Conservation (phyloP, 2,888 invertebrate genomes). For the Drosophila putrida region DNA sequence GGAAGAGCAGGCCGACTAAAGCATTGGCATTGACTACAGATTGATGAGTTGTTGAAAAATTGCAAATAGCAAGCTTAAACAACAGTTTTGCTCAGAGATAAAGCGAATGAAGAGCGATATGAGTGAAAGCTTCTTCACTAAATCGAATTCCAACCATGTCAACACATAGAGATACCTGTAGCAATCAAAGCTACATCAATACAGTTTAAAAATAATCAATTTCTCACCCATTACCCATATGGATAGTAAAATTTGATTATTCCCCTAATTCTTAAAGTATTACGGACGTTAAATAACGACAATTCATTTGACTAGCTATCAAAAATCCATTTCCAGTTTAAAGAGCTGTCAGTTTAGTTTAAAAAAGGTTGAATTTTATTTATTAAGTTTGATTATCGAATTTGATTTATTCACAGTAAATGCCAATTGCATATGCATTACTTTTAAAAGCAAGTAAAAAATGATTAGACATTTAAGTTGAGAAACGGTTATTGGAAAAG, state of each 20-base stretch:
- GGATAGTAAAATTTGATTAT: no score
- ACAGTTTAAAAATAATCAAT: no score
- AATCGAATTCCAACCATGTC: constrained; percentile 10
- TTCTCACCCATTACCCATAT: no score
- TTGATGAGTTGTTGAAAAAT: constrained; percentile 81
- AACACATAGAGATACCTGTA: not conserved
- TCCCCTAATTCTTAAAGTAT: no score
- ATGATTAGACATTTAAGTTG: constrained; percentile 15
- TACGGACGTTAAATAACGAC: no score
- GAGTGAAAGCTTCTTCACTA: constrained; percentile 12
- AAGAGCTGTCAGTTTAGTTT: not conserved
- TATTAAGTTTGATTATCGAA: not conserved
- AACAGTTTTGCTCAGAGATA: constrained; percentile 66
- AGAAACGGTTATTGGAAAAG: constrained; percentile 20
- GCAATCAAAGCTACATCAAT: not conserved
- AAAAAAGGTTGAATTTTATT: not conserved
- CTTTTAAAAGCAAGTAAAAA: constrained; percentile 12
- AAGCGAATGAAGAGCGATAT: constrained; percentile 51
- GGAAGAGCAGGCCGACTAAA: constrained; percentile 49
- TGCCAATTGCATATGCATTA: not conserved
- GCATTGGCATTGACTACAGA: constrained; percentile 68
- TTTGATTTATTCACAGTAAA: constrained; percentile 6
- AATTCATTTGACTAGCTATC: no score
- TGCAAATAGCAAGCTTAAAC: constrained; percentile 80
- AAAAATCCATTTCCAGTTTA: no score